Evolutionary conservation across 2,888 invertebrate genomes (phyloP), one percentile per base, ranked within the genome.

Genomic region (Adineta ricciae): DNA sequence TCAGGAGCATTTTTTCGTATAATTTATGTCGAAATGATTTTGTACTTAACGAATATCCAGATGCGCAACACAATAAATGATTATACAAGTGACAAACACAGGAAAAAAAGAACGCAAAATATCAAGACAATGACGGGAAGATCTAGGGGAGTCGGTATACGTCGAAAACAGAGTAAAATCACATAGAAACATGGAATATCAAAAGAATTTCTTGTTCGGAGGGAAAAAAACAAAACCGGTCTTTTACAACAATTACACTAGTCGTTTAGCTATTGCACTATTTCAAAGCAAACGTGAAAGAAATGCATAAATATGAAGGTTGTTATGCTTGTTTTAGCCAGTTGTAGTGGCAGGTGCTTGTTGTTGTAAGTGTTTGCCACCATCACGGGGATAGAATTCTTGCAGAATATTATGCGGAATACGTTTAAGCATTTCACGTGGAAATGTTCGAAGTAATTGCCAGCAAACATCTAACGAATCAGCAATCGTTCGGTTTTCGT

Each of bases 371-470:
- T 64, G 64, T 19, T 64, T 64, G 19, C 64, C 64, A 27, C 64
- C 64, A 49, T 96, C 96, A 91, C 98, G 93, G 84, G 98, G 99
- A 92, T 99, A 99, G 93, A 96, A 99, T 92, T 99, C 98, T 84
- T 97, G 96, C 89, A 99, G 93, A 86, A 94, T 95, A 87, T 93
- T 93, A 84, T 96, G 96, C 64, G 99, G 99, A 91, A 99, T 99
- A 93, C 99, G 94, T 92, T 99, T 99, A 89, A 99, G 93, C 97
- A 99, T 98, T 92, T 99, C 99, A 93, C 97, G 97, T 89, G 99
- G 99, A 96, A 99, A 99, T 92, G 99, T 99, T 93, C 99, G 96
- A 87, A 99, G 93, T 89, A 99, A 92, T 91, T 99, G 97, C 99
- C 99, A 99, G 89, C 99, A 99, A 90, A 99, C 95, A 92, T 99